Evolutionary conservation across 2,888 invertebrate genomes (phyloP), one percentile per base, ranked within the genome.

Genomic region (Lasius fuliginosus): DNA sequence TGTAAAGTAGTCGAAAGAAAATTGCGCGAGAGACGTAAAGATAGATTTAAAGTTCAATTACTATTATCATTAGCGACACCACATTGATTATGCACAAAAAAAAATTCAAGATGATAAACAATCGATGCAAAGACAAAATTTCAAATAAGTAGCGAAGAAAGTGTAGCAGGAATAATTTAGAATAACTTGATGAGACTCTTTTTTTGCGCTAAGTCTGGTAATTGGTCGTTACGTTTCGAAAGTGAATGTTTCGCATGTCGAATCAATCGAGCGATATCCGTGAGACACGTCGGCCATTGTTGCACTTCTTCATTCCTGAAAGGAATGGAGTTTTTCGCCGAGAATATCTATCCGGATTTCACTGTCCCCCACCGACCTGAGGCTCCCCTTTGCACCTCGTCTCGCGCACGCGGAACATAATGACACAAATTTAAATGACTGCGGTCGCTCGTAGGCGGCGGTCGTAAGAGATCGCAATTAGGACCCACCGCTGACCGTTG

Each of bases 381-480:
- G 33, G 40, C 30, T 36, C 36, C 27, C 18, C 40, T 53, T 53
- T 11, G 36, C 65, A 12, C 12, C 23, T 58, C 82, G 62, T 58
- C 62, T 68, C 58, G 85, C 83, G 76, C 83, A 65, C 87, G 86
- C 87, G 85, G 83, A 86, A 86, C 82, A 86, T 90, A 92, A 92
- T 89, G 91, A 92, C 92, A 91, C 92, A 88, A 92, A 92, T 93
- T 92, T 92, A 91, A 90, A 92, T 90, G 92, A 88, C 91, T 79
- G 90, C 89, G 90, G 88, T 90, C 89, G 62, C 88, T 87, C 88
- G 92, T 90, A 90, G 91, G 92, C 91, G 56, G 92, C 90, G 91
- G 91, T 86, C 71, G 87, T 88, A 90, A 90, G 90, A 90, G 88
- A 90, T 92, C 88, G 92, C 90, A 92, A 92, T 93, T 92, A 92